Percentiles rank a stretch among this genome's conserved stretches.
Evolutionary conservation across 2,113 vertebrate species (phyloP).

Genomic region (Tautogolabrus adspersus): DNA sequence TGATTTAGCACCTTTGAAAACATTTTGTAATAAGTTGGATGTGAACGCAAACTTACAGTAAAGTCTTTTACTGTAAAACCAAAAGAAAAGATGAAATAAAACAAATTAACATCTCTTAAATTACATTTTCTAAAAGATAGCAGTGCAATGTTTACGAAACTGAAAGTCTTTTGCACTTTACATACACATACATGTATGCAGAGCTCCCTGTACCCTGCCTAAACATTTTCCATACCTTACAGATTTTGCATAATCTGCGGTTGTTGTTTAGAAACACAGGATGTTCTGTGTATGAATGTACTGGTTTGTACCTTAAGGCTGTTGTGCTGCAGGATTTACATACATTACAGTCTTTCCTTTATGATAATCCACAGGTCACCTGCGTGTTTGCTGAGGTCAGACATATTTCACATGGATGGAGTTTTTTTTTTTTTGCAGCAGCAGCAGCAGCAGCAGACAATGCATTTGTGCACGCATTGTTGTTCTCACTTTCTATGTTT

Average conservation of each 20-base stretch:
- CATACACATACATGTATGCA: neutral
- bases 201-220: too few species aligned
- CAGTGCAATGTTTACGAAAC: too few species aligned
- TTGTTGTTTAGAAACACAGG: conserved; percentile 2
- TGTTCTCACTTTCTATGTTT: too few species aligned
- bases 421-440: neutral
- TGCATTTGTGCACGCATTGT: too few species aligned
- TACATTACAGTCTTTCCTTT: conserved; percentile 8
- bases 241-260: neutral
- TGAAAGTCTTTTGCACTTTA: too few species aligned
- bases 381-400: neutral
- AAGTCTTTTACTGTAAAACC: too few species aligned
- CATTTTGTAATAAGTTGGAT: too few species aligned
- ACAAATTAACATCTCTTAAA: too few species aligned
- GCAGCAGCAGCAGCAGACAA: too few species aligned
- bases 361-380: neutral
- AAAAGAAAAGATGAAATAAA: too few species aligned
- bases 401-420: neutral
- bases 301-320: conserved; percentile 5
- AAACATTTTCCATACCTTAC: neutral
- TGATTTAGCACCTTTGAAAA: neutral
- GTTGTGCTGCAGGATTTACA: conserved; percentile 40
- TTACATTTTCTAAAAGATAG: too few species aligned
- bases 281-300: conserved; percentile 1
- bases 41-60: too few species aligned